Base-by-base conservation (phyloP, 2,888 invertebrate genomes). In the Adela reaumurella region DNA sequence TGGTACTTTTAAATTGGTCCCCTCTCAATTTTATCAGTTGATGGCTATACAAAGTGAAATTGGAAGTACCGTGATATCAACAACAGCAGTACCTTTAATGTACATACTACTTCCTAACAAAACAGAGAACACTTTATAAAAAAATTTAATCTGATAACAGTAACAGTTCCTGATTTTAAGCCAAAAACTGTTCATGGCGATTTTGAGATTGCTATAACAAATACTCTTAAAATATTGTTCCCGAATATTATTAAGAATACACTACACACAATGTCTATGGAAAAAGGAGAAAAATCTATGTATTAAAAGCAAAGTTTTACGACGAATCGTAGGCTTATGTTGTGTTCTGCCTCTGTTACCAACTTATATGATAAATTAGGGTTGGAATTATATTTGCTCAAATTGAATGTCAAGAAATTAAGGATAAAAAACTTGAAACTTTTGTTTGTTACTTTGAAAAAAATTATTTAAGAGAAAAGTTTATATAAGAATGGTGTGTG, bases 21-120 rank as follows among this genome's bases (percentile, higher is more conserved):
- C 47, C 18, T 47, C 47, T 20, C 47, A 42, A 47, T 47, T 47
- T 47, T 47, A 47, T 47, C 47, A 47, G 43, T 43, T 47, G 19
- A 19, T 47, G 43, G 42, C 43, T 19, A 41, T 47, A 47, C 47
- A 47, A 19, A 43, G 43, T 43, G 47, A 47, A 47, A 41, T 16
- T 47, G 47, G 43, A 41, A 47, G 35, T 16, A 47, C 17, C 10
- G 11, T 14, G 24, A 8, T 24, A 24, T 6, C 24, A 24, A 24
- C 24, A 8, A 24, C 4, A 24, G 24, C 8, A 24, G 24, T 24
- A 24, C 8, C 24, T 24, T 8, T 24, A 6, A 24, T 24, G 8
- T 8, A 24, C 24, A 8, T 24, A 24, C 8, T 24, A 24, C 24
- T 24, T 24, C 24, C 24, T 8, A 24, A 24, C 24, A 24, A 24